Percentiles rank a stretch among this genome's conserved stretches.
These are phyloP conservation scores for Syritta pipiens DNA, from an alignment of 2,888 invertebrate genomes.

Conservation along the genomic window DNA sequence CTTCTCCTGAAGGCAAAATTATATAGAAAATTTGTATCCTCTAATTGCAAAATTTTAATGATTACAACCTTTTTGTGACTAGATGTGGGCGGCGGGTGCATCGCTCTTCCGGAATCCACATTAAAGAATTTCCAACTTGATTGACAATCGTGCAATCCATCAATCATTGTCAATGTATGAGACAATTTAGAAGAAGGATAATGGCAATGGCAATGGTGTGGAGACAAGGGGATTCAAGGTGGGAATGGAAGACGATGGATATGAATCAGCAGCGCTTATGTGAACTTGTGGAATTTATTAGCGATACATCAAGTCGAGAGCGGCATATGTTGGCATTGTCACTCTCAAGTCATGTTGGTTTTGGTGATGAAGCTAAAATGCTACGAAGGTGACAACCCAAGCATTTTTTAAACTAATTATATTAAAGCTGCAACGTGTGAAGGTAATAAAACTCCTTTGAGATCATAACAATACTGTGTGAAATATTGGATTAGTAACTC, in stretches of 20 bases:
- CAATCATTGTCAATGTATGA: slow-evolving; percentile 43
- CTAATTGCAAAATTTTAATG: slow-evolving; percentile 46
- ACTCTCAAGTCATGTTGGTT: neutral
- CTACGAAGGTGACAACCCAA: too few species aligned
- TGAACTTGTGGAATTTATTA: slow-evolving; percentile 13
- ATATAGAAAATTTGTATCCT: slow-evolving; percentile 47
- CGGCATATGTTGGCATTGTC: neutral
- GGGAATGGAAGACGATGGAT: neutral
- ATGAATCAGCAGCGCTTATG: slow-evolving; percentile 15
- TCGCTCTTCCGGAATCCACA: neutral
- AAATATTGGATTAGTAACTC: too few species aligned
- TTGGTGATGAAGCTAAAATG: too few species aligned
- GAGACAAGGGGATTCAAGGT: slow-evolving; percentile 1
- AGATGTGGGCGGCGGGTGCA: neutral
- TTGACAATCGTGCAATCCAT: slow-evolving; percentile 43
- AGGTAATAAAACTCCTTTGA: too few species aligned
- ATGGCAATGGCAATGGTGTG: slow-evolving; percentile 25
- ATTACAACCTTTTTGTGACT: neutral
- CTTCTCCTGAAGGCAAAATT: slow-evolving; percentile 39
- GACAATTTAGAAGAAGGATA: slow-evolving; percentile 44
- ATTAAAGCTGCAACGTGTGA: too few species aligned
- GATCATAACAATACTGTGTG: too few species aligned
- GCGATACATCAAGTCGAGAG: slow-evolving; percentile 1
- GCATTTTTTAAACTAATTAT: too few species aligned
- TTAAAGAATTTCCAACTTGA: slow-evolving; percentile 32